A percentile compares a stretch with the other conserved stretches of the same genome.
These are phyloP conservation scores for Chelonoidis abingdonii DNA, from an alignment of 2,113 vertebrate species.

Conservation along the genomic window DNA sequence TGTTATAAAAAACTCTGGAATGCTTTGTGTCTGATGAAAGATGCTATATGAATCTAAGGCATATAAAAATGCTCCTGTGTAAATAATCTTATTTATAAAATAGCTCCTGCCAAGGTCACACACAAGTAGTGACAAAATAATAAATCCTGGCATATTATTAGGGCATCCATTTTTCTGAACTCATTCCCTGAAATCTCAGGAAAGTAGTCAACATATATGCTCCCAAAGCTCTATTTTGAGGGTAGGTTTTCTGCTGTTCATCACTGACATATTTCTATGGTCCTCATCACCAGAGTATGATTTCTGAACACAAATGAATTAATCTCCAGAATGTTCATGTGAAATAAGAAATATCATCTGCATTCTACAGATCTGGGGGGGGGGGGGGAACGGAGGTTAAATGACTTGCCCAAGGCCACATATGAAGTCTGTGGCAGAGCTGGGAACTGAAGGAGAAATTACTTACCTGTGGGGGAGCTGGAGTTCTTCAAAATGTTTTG, in stretches of 20 bases:
- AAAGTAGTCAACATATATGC: not conserved
- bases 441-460: not conserved
- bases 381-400: not conserved
- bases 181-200: not conserved
- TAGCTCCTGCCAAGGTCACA: not conserved
- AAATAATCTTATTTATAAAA: fast-evolving
- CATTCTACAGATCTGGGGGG: not conserved
- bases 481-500: not conserved
- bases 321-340: not conserved
- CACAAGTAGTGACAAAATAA: not conserved
- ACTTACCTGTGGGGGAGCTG: not conserved
- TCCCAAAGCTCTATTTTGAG: not conserved
- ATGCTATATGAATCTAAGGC: not conserved
- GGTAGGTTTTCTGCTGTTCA: not conserved
- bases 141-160: not conserved
- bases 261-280: not conserved
- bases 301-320: not conserved
- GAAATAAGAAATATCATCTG: not conserved
- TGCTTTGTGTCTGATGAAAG: fast-evolving
- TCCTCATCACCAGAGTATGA: not conserved
- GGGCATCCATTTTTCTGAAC: not conserved
- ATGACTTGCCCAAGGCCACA: not conserved
- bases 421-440: not conserved
- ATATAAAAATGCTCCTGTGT: fast-evolving
- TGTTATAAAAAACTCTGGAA: not conserved